Base-by-base conservation (phyloP, 2,888 invertebrate species). In the Philopedon plagiatum region DNA sequence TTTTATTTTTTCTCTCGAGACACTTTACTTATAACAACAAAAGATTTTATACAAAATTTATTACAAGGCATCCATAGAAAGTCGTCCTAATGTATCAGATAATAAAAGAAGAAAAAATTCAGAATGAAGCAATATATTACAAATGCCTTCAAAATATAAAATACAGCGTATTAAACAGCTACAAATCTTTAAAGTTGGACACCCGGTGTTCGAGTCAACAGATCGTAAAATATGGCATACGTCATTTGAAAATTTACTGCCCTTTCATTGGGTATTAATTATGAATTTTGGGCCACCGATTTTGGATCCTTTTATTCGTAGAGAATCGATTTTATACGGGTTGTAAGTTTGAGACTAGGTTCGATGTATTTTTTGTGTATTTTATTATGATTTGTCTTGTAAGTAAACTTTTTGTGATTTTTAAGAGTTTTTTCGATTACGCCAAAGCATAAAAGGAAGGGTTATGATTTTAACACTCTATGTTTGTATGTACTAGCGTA, bases 161-260 rank as follows among this genome's bases (percentile, higher is more conserved):
- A 83, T 83, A 83, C 82, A 82, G 82, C 81, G 82, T 83, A 83
- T 83, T 83, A 83, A 84, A 82, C 81, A 82, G 78, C 81, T 77
- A 84, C 83, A 84, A 83, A 84, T 84, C 83, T 80, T 80, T 65
- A 58, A 54, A 64, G 71, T 74, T 64, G 74, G 78, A 76, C 80
- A 74, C 71, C 78, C 78, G 75, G 76, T 72, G 77, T 75, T 71
- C 73, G 69, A 82, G 81, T 82, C 82, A 82, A 82, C 83, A 82
- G 82, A 81, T 80, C 81, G 82, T 82, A 83, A 83, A 83, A 83
- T 82, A 83, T 82, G 81, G 81, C 77, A 76, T 77, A 76, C 80
- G 82, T 83, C 82, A 81, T 82, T 83, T 79, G 64, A 70, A 80
- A 78, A 83, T 80, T 79, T 82, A 83, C 77, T 73, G 80, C 78